Percentiles rank a stretch among this genome's conserved stretches.
These are phyloP conservation scores for Palloptera scutellata DNA, from an alignment of 2,888 invertebrate species.

Conservation along the genomic window DNA sequence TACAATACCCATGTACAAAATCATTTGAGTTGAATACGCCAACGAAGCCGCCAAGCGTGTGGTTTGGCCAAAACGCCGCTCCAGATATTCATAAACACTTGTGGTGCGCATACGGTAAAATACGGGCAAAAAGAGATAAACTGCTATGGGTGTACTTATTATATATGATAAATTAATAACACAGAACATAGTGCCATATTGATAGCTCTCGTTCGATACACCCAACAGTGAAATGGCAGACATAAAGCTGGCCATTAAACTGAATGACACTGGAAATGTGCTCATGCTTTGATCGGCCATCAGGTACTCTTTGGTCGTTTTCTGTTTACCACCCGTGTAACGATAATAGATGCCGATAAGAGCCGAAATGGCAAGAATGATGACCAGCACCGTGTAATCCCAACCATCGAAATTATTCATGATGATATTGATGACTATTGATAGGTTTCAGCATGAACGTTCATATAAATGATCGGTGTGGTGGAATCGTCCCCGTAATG, in stretches of 20 bases:
- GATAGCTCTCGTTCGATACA: conserved; percentile 88
- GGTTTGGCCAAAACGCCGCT: conserved; percentile 81
- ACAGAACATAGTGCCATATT: conserved; percentile 80
- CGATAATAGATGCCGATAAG: conserved; percentile 85
- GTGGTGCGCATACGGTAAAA: conserved; percentile 83
- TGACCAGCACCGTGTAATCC: conserved; percentile 80
- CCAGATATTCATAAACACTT: conserved; percentile 92
- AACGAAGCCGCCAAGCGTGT: conserved; percentile 82
- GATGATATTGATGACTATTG: not conserved
- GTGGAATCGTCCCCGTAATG: no score
- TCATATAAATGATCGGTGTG: no score
- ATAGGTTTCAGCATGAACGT: not conserved
- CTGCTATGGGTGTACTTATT: conserved; percentile 80
- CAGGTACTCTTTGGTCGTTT: conserved; percentile 87
- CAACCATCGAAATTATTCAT: conserved; percentile 55
- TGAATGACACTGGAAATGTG: conserved; percentile 82
- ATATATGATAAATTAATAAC: conserved; percentile 79
- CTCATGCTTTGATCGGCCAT: conserved; percentile 85
- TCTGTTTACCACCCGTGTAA: conserved; percentile 86
- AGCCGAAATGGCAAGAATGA: conserved; percentile 76
- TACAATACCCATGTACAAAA: conserved; percentile 91
- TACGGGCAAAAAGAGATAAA: conserved; percentile 82
- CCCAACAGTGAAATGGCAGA: conserved; percentile 89
- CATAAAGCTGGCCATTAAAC: conserved; percentile 92
- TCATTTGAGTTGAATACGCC: conserved; percentile 88